These are phyloP conservation scores for Myotis yumanensis DNA, from an alignment of 2,113 vertebrate species.

Conservation along the genomic window DNA sequence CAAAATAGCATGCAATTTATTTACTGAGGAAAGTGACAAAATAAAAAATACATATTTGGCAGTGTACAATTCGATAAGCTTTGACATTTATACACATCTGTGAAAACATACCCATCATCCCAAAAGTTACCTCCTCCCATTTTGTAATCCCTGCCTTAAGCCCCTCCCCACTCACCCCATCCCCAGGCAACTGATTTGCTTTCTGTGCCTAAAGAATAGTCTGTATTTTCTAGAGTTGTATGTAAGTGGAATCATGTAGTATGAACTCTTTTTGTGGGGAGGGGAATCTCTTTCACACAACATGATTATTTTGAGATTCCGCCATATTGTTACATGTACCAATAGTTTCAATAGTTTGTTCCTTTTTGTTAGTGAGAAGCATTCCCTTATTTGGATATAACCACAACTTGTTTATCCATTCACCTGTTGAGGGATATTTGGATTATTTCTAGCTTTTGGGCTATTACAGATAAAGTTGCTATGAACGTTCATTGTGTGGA, in stretches of 20 bases:
- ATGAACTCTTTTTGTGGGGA: not conserved
- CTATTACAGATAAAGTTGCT: not conserved
- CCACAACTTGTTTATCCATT: not conserved
- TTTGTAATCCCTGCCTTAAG: not conserved
- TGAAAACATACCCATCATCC: not conserved
- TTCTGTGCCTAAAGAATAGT: not conserved
- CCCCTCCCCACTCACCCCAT: not conserved
- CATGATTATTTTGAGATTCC: not conserved
- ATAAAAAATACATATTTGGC: not conserved
- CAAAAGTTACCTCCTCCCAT: not conserved
- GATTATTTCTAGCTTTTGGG: not conserved
- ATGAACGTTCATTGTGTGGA: not conserved
- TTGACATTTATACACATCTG: not conserved
- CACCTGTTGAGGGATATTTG: not conserved
- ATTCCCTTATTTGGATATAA: not conserved
- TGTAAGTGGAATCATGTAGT: not conserved
- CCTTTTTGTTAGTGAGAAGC: not conserved
- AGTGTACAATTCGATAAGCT: not conserved
- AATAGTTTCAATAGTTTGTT: not conserved
- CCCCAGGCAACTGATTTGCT: not conserved
- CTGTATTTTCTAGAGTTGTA: slow-evolving; percentile 19
- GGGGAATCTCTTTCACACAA: not conserved
- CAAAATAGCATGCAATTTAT: slow-evolving; percentile 11
- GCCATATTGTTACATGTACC: not conserved
- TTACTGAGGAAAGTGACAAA: not conserved